Evolutionary conservation across 2,113 vertebrate species (phyloP), one percentile per base, ranked within the genome.

Genomic region (Crotalus viridis): DNA sequence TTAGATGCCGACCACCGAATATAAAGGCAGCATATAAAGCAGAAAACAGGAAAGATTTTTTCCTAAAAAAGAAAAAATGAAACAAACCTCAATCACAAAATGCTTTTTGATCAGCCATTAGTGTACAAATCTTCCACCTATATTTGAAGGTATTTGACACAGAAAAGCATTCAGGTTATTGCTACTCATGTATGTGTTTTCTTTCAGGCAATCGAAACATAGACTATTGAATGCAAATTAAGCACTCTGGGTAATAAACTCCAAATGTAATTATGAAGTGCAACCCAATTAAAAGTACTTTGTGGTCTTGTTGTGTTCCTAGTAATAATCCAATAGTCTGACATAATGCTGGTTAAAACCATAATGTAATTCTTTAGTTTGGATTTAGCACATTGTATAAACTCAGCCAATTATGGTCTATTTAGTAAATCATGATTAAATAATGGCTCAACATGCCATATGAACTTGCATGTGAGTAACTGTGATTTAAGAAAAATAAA

Each of bases 1-100:
- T 99, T 93, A 99, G 97, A 97, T 98, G 99, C 92, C 99, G 98
- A 24, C 99, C 99, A 4, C 99, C 99, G 81, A 99, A 98, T 97
- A 99, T 99, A 94, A 98, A 99, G 97, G 99, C 99, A 95, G 98
- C 99, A 0, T 99, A 99, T 91, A 99, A 98, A 10, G 99, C 99
- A 5, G 99, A 98, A 97, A 99, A 99, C 52, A 99, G 98, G 97
- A 99, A 99, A 1, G 99, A 99, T 93, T 99, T 99, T 98, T 99
- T 99, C 99, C 99, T 99, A 97, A 52, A 96, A 97, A 97, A 97
- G 95, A 96, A 97, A 92, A 92, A 54, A 57, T 95, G 95, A 24
- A 3, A 87, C 55, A 86, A 39, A 96, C 95, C 90, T 90, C 90
- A 61, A 21, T 93, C 46, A 59, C 86, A 89, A 96, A 90, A 96